Percentiles rank a stretch among this genome's conserved stretches.
Conservation (phyloP, 2,888 invertebrate genomes). For the Polyploca ridens region DNA sequence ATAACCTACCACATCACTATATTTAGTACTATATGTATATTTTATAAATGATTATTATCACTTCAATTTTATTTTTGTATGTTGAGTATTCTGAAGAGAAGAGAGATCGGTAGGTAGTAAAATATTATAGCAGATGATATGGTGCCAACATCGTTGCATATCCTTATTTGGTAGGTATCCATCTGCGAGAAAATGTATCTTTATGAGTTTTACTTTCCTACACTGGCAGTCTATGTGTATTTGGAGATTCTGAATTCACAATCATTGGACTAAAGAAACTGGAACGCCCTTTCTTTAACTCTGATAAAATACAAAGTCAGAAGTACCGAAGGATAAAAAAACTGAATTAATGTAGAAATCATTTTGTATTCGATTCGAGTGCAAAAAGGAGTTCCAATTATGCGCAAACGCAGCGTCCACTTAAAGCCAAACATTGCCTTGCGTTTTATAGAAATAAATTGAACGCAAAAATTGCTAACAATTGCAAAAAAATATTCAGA, state of each 20-base stretch:
- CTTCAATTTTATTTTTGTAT: neutral
- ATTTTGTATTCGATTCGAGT: constrained; percentile 73
- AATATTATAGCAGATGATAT: neutral
- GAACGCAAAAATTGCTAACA: constrained; percentile 61
- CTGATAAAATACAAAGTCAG: constrained; percentile 50
- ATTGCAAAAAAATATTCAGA: constrained; percentile 57
- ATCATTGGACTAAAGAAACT: constrained; percentile 38
- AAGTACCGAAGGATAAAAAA: constrained; percentile 58
- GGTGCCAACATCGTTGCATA: neutral
- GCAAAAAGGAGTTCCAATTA: constrained; percentile 78
- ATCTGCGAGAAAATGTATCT: neutral
- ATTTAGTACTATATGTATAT: too few relatives aligned
- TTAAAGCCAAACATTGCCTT: constrained; percentile 67
- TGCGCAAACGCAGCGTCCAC: constrained; percentile 76
- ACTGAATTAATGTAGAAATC: constrained; percentile 66
- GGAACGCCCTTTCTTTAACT: constrained; percentile 19
- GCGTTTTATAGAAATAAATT: constrained; percentile 62
- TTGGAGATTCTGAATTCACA: constrained; percentile 30
- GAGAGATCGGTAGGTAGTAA: neutral
- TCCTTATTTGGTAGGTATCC: neutral
- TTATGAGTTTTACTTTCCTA: constrained; percentile 14
- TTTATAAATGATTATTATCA: too few relatives aligned
- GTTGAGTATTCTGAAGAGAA: neutral
- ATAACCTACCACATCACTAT: too few relatives aligned
- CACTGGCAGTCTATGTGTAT: constrained; percentile 26